Evolutionary conservation across 2,888 invertebrate species (phyloP).

Genomic region (Drosophila niveifrons): DNA sequence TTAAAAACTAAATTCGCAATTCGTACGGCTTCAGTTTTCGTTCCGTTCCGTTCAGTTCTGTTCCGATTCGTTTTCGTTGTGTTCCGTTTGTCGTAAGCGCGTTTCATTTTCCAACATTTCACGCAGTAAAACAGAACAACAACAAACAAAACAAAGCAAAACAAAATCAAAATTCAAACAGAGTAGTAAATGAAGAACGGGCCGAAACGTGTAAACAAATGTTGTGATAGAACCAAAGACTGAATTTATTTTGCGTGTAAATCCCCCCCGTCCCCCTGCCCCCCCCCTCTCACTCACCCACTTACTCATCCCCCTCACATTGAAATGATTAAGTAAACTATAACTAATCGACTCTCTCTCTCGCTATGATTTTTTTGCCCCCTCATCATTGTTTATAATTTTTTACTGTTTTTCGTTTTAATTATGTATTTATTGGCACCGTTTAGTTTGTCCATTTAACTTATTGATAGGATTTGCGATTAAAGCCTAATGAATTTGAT

Average conservation of each 20-base stretch:
- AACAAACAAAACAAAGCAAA: constrained; percentile 32
- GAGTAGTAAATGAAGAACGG: constrained; percentile 50
- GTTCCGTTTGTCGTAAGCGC: constrained; percentile 52
- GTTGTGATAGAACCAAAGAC: constrained; percentile 86
- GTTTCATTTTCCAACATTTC: constrained; percentile 66
- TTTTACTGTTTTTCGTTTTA: constrained; percentile 47
- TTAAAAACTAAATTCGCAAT: constrained; percentile 73
- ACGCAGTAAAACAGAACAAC: constrained; percentile 38
- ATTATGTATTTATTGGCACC: constrained; percentile 73
- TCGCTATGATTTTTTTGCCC: constrained; percentile 53
- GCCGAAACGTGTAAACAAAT: constrained; percentile 85
- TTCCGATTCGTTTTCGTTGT: constrained; percentile 56
- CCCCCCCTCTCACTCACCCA: not conserved
- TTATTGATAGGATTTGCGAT: constrained; percentile 54
- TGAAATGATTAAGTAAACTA: constrained; percentile 43
- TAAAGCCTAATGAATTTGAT: constrained; percentile 49
- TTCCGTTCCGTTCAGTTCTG: constrained; percentile 60
- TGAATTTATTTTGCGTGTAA: constrained; percentile 85
- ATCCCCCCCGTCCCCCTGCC: constrained; percentile 25
- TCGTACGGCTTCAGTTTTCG: constrained; percentile 70
- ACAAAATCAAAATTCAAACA: constrained; percentile 21
- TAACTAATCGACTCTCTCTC: constrained; percentile 56
- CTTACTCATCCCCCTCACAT: constrained; percentile 30
- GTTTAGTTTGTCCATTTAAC: constrained; percentile 57
- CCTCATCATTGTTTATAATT: constrained; percentile 46